A percentile compares a stretch with the other conserved stretches of the same genome.
phyloP scores from a whole-genome alignment of 2,113 vertebrate genomes.

The Salvelinus namaycush region DNA sequence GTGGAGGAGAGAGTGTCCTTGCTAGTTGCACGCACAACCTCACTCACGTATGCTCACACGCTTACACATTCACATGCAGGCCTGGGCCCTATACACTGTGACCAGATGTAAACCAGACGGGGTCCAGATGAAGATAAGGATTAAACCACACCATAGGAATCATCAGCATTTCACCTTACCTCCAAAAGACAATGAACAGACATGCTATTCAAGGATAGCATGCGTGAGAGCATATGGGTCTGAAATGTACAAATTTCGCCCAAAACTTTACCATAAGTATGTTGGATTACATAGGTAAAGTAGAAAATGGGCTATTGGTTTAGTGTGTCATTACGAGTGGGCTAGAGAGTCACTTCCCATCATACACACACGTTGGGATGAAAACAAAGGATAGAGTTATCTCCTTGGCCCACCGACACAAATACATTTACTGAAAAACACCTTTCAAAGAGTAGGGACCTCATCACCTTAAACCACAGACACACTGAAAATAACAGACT shows the following conservation, averaged over 20 bases:
- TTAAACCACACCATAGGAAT: no score
- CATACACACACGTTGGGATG: slow-evolving; percentile 25
- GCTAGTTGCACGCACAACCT: background rate
- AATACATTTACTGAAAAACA: slow-evolving; percentile 26
- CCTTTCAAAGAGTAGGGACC: slow-evolving; percentile 20
- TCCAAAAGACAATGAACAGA: slow-evolving; percentile 52
- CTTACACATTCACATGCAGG: background rate
- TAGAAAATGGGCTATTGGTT: background rate
- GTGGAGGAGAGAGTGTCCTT: no score
- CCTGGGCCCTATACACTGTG: background rate
- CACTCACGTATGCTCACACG: background rate
- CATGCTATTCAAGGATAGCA: slow-evolving; percentile 50
- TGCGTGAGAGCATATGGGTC: background rate
- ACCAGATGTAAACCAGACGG: slow-evolving; percentile 67
- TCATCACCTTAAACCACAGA: slow-evolving; percentile 4
- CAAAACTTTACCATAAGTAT: background rate
- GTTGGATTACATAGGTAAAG: background rate
- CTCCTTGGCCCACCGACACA: slow-evolving; percentile 11
- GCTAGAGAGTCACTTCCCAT: slow-evolving; percentile 21
- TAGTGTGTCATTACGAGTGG: background rate
- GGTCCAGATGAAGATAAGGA: slow-evolving; percentile 58
- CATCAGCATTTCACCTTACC: no score
- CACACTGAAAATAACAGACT: background rate
- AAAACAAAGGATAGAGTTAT: slow-evolving; percentile 67
- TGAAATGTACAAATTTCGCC: background rate